Percentiles rank a stretch among this genome's conserved stretches.
Conservation (phyloP, 2,797 vertebrate species). For the Brachyalestes nurse region DNA sequence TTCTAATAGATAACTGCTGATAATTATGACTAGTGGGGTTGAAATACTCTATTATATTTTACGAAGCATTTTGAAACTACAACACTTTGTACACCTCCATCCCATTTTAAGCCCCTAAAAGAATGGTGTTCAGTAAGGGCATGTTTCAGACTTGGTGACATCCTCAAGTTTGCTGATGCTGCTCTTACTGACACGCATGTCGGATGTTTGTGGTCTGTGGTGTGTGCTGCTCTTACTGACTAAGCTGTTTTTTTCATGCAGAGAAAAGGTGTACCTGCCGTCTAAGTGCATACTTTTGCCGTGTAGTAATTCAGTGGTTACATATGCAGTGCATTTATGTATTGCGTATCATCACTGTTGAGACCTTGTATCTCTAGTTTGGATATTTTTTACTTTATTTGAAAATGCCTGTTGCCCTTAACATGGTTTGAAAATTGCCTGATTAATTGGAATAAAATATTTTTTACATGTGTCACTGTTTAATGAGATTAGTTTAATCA, state of each 20-base stretch:
- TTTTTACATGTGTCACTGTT: too few relatives aligned
- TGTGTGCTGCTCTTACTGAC: neutral
- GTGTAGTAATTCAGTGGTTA: neutral
- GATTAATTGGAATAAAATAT: too few relatives aligned
- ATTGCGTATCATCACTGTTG: too few relatives aligned
- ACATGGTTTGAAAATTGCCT: too few relatives aligned
- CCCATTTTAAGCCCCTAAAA: neutral
- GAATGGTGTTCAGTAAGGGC: neutral
- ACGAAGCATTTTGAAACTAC: neutral
- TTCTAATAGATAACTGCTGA: neutral
- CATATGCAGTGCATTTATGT: too few relatives aligned
- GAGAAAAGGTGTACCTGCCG: neutral
- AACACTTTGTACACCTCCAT: neutral
- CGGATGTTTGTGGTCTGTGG: neutral
- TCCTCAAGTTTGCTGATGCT: constrained; percentile 3
- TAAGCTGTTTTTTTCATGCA: neutral
- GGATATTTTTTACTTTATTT: too few relatives aligned
- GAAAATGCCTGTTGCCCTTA: too few relatives aligned
- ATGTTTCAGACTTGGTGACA: neutral
- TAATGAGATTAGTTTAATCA: too few relatives aligned
- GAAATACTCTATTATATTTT: too few relatives aligned
- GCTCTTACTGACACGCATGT: too few relatives aligned
- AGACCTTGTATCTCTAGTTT: too few relatives aligned
- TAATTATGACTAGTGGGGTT: neutral
- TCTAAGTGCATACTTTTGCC: neutral